phyloP scores from a whole-genome alignment of 2,888 invertebrate species.

The Caenorhabditis sp. region DNA sequence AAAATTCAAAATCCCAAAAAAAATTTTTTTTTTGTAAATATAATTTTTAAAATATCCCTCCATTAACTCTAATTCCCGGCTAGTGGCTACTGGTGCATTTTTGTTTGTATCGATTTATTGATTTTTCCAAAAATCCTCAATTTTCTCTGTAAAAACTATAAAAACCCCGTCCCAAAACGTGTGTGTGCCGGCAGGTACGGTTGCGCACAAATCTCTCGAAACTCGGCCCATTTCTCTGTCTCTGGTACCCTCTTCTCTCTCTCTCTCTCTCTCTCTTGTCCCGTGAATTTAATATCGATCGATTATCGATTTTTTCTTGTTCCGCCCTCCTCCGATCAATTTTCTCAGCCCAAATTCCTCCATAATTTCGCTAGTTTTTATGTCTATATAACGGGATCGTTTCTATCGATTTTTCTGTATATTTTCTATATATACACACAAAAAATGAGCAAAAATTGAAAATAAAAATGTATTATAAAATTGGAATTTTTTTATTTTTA shows the following conservation, averaged over 20 bases:
- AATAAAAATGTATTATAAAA: conserved; percentile 7
- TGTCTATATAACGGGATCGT: no score
- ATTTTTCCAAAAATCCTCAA: conserved; percentile 1
- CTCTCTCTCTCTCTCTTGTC: no score
- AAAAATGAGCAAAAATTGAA: not conserved
- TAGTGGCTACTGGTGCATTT: conserved; percentile 63
- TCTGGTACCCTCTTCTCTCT: conserved; percentile 5
- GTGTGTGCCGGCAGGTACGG: conserved; percentile 43
- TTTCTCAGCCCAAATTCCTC: no score
- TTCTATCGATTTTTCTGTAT: no score
- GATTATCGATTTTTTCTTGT: no score
- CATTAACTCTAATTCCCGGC: no score
- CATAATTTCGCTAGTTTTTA: not conserved
- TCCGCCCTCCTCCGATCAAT: no score
- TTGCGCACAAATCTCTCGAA: not conserved
- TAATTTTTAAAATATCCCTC: conserved; percentile 5
- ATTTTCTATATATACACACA: not conserved
- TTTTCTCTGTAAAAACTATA: not conserved
- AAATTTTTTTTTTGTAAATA: no score
- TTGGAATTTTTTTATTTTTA: no score
- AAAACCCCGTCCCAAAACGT: not conserved
- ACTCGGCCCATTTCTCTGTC: conserved; percentile 22
- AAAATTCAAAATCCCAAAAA: no score
- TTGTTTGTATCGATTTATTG: conserved; percentile 10
- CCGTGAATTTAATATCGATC: not conserved